These are phyloP conservation scores for Papilio machaon DNA, from an alignment of 1,140 invertebrate species.

Conservation along the genomic window DNA sequence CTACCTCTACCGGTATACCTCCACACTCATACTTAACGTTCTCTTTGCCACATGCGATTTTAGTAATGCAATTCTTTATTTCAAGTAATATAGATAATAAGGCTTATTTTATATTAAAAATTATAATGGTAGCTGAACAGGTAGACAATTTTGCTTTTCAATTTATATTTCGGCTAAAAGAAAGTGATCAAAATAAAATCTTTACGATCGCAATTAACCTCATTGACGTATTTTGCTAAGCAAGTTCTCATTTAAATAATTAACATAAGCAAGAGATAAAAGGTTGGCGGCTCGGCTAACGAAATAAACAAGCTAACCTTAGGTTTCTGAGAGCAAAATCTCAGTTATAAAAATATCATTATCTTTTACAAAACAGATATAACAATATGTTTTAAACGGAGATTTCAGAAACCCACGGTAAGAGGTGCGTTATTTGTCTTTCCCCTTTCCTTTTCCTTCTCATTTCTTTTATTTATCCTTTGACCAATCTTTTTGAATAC, in stretches of 20 bases:
- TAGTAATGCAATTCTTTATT: no score
- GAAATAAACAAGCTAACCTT: background rate
- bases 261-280: conserved; percentile 10
- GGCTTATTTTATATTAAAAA: no score
- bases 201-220: background rate
- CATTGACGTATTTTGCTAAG: background rate
- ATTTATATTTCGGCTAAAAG: background rate
- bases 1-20: no score
- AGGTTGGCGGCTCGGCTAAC: background rate
- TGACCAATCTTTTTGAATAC: no score
- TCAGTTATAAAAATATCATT: background rate
- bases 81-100: no score
- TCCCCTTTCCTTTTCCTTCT: no score
- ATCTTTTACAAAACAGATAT: background rate
- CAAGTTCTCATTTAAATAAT: background rate
- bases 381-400: no score
- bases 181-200: background rate
- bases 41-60: no score
- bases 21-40: no score
- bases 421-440: no score
- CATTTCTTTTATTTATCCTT: no score
- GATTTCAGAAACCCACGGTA: no score
- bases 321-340: background rate
- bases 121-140: background rate
- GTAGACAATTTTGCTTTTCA: background rate